Evolutionary conservation across 1,140 invertebrate genomes (phyloP).

Genomic region (Nebria ingens): DNA sequence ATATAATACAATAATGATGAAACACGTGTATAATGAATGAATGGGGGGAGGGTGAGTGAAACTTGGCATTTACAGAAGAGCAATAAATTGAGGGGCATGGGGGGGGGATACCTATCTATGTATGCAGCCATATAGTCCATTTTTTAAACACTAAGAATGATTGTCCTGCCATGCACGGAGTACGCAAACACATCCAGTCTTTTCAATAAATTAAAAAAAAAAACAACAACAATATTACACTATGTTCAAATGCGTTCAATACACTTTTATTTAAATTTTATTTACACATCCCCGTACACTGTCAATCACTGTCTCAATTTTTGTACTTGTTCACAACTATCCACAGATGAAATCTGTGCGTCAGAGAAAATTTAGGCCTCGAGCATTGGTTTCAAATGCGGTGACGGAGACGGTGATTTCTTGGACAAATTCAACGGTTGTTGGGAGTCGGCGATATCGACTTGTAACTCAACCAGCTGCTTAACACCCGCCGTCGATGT

Average conservation of each 20-base stretch:
- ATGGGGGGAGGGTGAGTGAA: background rate
- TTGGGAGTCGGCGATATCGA: conserved; percentile 68
- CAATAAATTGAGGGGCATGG: background rate
- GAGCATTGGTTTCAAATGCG: conserved; percentile 43
- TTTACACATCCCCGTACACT: no score
- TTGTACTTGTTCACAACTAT: no score
- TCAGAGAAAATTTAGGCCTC: conserved; percentile 41
- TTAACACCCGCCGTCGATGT: conserved; percentile 33
- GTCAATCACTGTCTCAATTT: no score
- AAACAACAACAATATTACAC: no score
- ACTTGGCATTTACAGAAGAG: background rate
- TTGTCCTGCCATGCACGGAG: no score
- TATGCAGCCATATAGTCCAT: no score
- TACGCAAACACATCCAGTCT: no score
- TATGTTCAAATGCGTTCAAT: no score
- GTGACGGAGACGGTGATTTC: conserved; percentile 72
- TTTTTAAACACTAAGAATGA: no score
- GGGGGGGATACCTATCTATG: background rate
- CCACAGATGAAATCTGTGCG: no score
- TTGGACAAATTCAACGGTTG: conserved; percentile 80
- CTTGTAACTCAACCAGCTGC: conserved; percentile 64
- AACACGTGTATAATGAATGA: background rate
- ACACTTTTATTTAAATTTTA: no score
- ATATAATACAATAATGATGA: background rate
- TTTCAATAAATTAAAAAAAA: no score